phyloP scores from a whole-genome alignment of 2,888 invertebrate genomes.

The Morpho deidamia region DNA sequence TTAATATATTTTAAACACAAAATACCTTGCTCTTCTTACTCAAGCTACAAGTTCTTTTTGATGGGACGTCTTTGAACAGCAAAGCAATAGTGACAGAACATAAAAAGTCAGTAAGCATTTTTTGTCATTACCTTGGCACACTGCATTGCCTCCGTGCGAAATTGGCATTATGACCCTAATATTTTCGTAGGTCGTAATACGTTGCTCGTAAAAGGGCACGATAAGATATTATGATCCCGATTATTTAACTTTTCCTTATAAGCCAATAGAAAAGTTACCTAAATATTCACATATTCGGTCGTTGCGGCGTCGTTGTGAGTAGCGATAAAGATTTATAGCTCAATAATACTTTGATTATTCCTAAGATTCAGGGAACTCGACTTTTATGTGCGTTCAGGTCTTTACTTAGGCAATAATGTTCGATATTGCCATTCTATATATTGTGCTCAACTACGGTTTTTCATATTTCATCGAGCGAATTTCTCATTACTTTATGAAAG shows the following conservation, averaged over 20 bases:
- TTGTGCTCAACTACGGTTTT: conserved; percentile 4
- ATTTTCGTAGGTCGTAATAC: conserved; percentile 18
- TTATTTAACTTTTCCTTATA: conserved; percentile 28
- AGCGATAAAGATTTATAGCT: conserved; percentile 68
- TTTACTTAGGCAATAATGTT: conserved; percentile 65
- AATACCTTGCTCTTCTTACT: too few relatives aligned
- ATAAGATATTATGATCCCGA: conserved; percentile 28
- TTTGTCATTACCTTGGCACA: background rate
- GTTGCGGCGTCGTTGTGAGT: conserved; percentile 43
- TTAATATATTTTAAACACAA: too few relatives aligned
- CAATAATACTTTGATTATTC: conserved; percentile 73
- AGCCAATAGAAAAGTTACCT: conserved; percentile 49
- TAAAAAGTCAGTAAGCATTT: too few relatives aligned
- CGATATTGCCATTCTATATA: conserved; percentile 39
- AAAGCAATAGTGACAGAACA: too few relatives aligned
- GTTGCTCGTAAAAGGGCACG: conserved; percentile 25
- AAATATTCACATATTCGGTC: conserved; percentile 59
- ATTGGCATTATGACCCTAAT: conserved; percentile 1
- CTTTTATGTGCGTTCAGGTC: conserved; percentile 62
- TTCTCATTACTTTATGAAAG: too few relatives aligned
- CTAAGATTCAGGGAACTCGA: conserved; percentile 66
- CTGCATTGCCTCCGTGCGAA: background rate
- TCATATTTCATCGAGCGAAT: conserved; percentile 10
- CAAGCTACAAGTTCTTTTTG: too few relatives aligned
- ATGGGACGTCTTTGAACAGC: too few relatives aligned